Percentiles rank a stretch among this genome's conserved stretches.
Evolutionary conservation across 2,797 vertebrate genomes (phyloP).

Genomic region (Lagothrix lagotricha): DNA sequence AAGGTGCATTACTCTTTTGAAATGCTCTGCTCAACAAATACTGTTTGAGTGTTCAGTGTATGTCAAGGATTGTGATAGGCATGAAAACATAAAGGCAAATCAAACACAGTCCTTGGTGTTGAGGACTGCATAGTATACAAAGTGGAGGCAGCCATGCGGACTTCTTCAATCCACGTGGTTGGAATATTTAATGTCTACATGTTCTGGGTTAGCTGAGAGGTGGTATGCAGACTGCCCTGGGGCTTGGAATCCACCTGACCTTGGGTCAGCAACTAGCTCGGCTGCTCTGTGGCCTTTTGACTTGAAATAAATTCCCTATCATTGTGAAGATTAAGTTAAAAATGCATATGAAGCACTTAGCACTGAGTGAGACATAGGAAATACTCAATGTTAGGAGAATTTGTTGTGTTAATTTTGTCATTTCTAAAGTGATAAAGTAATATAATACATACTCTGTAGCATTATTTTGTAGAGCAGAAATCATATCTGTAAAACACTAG

Average conservation of each 20-base stretch:
- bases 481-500: neutral
- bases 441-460: neutral
- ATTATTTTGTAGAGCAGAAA: neutral
- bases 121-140: neutral
- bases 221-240: neutral
- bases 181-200: neutral
- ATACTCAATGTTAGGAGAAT: neutral
- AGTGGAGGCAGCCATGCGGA: neutral
- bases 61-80: neutral
- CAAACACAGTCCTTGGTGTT: neutral
- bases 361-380: neutral
- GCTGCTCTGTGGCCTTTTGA: neutral
- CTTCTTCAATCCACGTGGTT: neutral
- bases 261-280: neutral
- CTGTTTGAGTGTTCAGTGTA: neutral
- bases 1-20: neutral
- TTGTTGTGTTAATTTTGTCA: neutral
- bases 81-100: neutral
- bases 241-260: neutral
- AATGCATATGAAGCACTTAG: neutral
- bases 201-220: neutral
- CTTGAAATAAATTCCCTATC: neutral
- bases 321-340: conserved; percentile 8
- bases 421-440: neutral
- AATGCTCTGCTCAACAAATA: neutral